These are phyloP conservation scores for Epicampocera succincta DNA, from an alignment of 2,888 invertebrate species.

Conservation along the genomic window DNA sequence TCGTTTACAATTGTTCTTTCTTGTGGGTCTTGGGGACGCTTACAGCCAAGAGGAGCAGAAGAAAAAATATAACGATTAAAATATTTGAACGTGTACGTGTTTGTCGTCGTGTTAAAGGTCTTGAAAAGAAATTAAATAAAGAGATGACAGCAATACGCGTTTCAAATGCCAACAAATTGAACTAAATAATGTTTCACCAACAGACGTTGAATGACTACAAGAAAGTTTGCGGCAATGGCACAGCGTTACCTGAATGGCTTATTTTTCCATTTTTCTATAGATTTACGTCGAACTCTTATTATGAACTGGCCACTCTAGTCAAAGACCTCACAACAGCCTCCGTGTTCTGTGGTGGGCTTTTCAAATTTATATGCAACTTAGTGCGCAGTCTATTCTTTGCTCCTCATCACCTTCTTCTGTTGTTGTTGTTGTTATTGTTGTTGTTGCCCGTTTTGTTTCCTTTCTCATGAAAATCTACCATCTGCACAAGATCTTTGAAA, in stretches of 20 bases:
- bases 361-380: constrained; percentile 19
- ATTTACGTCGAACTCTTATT: too few relatives aligned
- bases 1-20: constrained; percentile 9
- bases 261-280: too few relatives aligned
- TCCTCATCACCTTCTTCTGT: constrained; percentile 9
- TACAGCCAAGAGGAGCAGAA: not conserved
- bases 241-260: not conserved
- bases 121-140: constrained; percentile 61
- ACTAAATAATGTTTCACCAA: constrained; percentile 32
- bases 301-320: constrained; percentile 5
- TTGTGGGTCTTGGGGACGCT: not conserved
- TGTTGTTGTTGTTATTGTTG: too few relatives aligned
- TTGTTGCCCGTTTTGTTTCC: constrained; percentile 27
- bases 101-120: constrained; percentile 53
- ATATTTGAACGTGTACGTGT: constrained; percentile 42
- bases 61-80: constrained; percentile 12
- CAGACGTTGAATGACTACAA: not conserved
- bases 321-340: constrained; percentile 25
- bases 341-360: constrained; percentile 26
- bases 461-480: constrained; percentile 29
- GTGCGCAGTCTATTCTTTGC: constrained; percentile 3
- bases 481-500: constrained; percentile 44
- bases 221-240: not conserved
- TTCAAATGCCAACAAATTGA: constrained; percentile 64
- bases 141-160: constrained; percentile 58